Evolutionary conservation across 1,140 invertebrate species (phyloP).

Genomic region (Eriosoma lanigerum): DNA sequence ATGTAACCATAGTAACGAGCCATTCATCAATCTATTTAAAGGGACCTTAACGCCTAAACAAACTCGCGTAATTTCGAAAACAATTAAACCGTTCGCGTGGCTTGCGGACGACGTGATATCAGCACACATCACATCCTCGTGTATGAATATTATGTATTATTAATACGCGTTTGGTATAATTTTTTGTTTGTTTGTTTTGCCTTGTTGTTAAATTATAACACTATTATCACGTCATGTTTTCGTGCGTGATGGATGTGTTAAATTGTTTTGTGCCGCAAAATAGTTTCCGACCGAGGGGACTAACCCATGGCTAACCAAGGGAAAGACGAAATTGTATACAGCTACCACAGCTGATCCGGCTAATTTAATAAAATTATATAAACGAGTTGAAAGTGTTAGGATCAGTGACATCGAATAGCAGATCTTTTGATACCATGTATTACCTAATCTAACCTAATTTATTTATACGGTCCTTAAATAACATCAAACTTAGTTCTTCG

Average conservation of each 20-base stretch:
- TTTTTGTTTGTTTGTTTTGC: background rate
- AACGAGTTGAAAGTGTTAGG: too few species aligned
- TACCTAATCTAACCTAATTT: too few species aligned
- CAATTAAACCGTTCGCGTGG: conserved; percentile 10
- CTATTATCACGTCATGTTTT: conserved; percentile 9
- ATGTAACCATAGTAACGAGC: conserved; percentile 23
- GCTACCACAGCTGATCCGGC: too few species aligned
- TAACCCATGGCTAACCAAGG: too few species aligned
- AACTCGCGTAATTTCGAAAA: conserved; percentile 13
- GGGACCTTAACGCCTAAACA: conserved; percentile 26
- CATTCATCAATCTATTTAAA: conserved; percentile 43
- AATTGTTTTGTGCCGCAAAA: conserved; percentile 2
- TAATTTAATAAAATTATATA: too few species aligned
- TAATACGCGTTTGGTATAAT: too few species aligned
- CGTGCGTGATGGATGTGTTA: background rate
- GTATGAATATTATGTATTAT: background rate
- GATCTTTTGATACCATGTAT: too few species aligned
- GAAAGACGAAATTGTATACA: too few species aligned
- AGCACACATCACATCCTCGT: background rate
- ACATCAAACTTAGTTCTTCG: too few species aligned
- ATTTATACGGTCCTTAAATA: too few species aligned
- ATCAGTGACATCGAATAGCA: too few species aligned
- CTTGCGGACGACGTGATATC: conserved; percentile 13
- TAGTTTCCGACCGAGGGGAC: background rate
- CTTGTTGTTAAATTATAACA: too few species aligned